Conservation (phyloP, 2,797 vertebrate species). For the Cyprinella venusta region DNA sequence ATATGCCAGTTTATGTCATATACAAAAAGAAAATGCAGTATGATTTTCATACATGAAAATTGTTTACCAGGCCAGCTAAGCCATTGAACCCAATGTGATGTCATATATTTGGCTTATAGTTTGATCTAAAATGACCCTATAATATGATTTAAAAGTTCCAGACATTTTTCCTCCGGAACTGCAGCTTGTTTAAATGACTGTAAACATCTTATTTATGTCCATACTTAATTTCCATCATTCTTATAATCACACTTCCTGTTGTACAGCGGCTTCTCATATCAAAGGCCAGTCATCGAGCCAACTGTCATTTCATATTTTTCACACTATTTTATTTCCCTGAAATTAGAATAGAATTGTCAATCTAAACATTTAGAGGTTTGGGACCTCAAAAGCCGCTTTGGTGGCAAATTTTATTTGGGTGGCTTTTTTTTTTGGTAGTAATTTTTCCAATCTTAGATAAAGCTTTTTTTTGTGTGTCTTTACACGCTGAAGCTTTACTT, state of each 20-base stretch:
- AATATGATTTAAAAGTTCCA: background rate
- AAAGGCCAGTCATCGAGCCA: background rate
- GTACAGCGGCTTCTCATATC: background rate
- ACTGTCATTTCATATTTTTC: background rate
- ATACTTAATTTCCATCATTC: background rate
- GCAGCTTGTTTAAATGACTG: background rate
- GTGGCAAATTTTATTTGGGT: slow-evolving; percentile 10
- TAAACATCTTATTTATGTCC: background rate
- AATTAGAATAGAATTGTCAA: background rate
- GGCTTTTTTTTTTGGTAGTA: background rate
- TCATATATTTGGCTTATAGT: background rate
- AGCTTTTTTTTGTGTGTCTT: slow-evolving; percentile 3
- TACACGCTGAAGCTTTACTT: background rate
- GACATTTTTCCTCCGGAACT: background rate
- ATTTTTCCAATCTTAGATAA: slow-evolving; percentile 6
- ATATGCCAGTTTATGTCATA: background rate
- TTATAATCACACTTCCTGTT: background rate
- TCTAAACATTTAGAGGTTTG: background rate
- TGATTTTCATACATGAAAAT: slow-evolving; percentile 16
- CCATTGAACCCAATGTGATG: background rate
- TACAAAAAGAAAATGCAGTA: background rate
- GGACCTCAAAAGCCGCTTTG: background rate
- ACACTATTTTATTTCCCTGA: background rate
- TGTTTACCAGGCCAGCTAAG: background rate
- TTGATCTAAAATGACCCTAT: background rate